Evolutionary conservation across 2,113 vertebrate genomes (phyloP).

Genomic region (Erythrolamprus reginae): DNA sequence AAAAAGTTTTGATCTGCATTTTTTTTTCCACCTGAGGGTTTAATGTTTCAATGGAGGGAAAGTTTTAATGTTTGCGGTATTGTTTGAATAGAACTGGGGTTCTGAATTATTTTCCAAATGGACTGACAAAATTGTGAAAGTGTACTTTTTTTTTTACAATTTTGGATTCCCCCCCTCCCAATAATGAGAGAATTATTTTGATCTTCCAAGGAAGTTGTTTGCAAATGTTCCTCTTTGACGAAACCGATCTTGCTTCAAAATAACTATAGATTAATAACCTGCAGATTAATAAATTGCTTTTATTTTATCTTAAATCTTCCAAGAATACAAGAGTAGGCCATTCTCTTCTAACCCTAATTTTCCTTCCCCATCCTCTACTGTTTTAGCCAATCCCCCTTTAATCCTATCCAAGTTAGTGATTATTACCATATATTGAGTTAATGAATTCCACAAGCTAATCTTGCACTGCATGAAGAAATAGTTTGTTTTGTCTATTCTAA

Average conservation of each 20-base stretch:
- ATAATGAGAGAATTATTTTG: neutral
- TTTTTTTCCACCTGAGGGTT: slow-evolving; percentile 15
- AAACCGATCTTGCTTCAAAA: neutral
- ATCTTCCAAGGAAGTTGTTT: neutral
- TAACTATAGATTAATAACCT: neutral
- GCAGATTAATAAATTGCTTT: neutral
- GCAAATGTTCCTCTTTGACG: neutral
- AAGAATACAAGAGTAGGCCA: neutral
- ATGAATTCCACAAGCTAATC: neutral
- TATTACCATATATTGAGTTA: neutral
- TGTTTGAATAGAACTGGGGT: neutral
- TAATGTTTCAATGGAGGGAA: slow-evolving; percentile 4
- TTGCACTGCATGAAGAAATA: neutral
- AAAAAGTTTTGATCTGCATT: neutral
- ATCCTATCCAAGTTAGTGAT: neutral
- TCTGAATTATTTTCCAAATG: slow-evolving; percentile 3
- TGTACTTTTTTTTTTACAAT: neutral
- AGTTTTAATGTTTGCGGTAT: slow-evolving; percentile 17
- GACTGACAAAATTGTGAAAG: neutral
- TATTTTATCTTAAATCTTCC: neutral
- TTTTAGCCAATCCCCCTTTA: neutral
- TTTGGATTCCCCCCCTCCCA: neutral
- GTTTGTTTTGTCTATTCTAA: neutral
- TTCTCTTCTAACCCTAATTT: neutral
- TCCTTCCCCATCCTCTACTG: neutral